phyloP scores from a whole-genome alignment of 2,797 vertebrate species.

The Halcyon smyrnensis region DNA sequence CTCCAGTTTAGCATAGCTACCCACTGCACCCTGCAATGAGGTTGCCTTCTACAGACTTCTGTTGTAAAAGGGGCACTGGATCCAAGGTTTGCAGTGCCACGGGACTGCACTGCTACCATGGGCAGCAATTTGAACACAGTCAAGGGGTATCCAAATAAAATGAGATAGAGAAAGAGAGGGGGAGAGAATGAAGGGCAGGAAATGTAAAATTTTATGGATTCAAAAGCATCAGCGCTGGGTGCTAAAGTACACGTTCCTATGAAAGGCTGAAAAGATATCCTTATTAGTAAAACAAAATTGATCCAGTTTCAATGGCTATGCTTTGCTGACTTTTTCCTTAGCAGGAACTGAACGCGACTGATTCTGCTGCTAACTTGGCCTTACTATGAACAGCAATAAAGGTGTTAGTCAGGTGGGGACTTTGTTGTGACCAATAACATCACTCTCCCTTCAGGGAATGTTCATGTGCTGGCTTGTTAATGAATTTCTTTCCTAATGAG shows the following conservation, averaged over 20 bases:
- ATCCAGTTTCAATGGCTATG: not conserved
- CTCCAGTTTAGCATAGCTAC: not conserved
- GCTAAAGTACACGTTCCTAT: not conserved
- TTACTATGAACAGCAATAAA: conserved; percentile 71
- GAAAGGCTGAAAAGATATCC: conserved; percentile 15
- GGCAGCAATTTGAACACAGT: not conserved
- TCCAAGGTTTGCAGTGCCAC: not conserved
- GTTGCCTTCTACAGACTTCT: not conserved
- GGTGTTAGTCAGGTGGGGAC: conserved; percentile 63
- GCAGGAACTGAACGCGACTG: conserved; percentile 55
- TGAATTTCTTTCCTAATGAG: conserved; percentile 75
- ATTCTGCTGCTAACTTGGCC: conserved; percentile 66
- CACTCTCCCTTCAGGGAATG: conserved; percentile 69
- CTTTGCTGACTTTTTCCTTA: conserved; percentile 42
- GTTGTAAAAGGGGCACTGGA: not conserved
- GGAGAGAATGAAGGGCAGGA: not conserved
- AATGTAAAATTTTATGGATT: not conserved
- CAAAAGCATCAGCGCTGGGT: not conserved
- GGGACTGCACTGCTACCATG: not conserved
- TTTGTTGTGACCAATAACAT: conserved; percentile 68
- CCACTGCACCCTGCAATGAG: not conserved
- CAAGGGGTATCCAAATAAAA: not conserved
- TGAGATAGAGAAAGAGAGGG: not conserved
- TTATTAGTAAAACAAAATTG: not conserved
- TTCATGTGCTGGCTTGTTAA: conserved; percentile 71